A percentile compares a stretch with the other conserved stretches of the same genome.
These are phyloP conservation scores for Novumbra hubbsi DNA, from an alignment of 2,797 vertebrate genomes.

Conservation along the genomic window DNA sequence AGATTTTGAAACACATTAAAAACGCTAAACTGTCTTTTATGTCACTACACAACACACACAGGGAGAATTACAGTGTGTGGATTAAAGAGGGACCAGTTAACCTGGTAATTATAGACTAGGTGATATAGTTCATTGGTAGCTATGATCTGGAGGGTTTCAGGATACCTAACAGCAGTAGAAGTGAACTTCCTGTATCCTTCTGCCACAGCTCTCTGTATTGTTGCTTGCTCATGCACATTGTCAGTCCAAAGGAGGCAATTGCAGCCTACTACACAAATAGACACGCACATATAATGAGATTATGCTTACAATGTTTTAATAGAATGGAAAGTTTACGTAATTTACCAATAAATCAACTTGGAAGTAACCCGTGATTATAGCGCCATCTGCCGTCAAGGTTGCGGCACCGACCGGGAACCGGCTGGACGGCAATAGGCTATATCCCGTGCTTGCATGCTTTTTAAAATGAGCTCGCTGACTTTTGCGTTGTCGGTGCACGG, in stretches of 20 bases:
- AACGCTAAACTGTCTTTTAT: constrained; percentile 70
- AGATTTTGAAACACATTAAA: not conserved
- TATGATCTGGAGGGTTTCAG: not conserved
- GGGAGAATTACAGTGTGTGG: constrained; percentile 10
- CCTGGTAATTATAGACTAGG: not conserved
- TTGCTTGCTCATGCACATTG: constrained; percentile 82
- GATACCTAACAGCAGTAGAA: constrained; percentile 80
- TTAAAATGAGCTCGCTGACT: constrained; percentile 67
- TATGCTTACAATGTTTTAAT: not conserved
- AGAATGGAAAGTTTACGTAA: not conserved
- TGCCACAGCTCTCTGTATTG: constrained; percentile 85
- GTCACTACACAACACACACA: constrained; percentile 67
- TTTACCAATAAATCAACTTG: too few relatives aligned
- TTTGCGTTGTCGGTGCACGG: constrained; percentile 36
- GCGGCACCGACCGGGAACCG: constrained; percentile 74
- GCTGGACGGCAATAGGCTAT: constrained; percentile 76
- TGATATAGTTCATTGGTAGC: not conserved
- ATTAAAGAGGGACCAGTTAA: not conserved
- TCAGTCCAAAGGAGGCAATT: constrained; percentile 82
- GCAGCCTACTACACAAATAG: constrained; percentile 76
- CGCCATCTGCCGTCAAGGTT: constrained; percentile 70
- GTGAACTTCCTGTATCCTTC: constrained; percentile 84
- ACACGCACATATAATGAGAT: not conserved
- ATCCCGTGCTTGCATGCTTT: constrained; percentile 70
- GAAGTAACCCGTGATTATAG: constrained; percentile 72